Base-by-base conservation (phyloP, 1,140 invertebrate genomes). In the Mesaphorura yosii region DNA sequence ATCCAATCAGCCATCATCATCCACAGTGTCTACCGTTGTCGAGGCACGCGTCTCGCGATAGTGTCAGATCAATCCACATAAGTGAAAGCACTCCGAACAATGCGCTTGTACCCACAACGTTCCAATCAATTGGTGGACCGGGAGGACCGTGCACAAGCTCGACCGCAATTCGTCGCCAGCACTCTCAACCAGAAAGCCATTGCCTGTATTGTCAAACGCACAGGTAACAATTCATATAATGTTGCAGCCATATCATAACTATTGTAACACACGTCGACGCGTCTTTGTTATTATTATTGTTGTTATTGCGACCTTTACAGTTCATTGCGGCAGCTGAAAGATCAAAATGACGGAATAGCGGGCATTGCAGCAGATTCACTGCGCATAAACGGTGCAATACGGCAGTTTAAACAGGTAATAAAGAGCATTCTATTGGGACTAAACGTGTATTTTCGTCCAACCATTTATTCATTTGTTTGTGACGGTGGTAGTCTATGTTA, bases 291-390 rank as follows among this genome's bases (percentile, higher is more conserved):
- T 23, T 65, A 55, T 46, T 55, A 63, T n/a, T 58, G 53, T 44
- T 60, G 3, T 45, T 57, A 28, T 57, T 59, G 38, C n/a, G 57
- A 51, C 40, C 59, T 57, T 23, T 62, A 72, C 39, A 80, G 83
- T 64, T 90, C 86, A 1, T 70, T 89, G 65, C 80, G 86, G 63
- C 84, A 89, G 66, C 74, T 90, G 20, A 75, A 84, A 44, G 84
- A 86, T 72, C 80, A 81, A 20, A 78, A 79, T 29, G 86, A 90
- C 66, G 86, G 86, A 46, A 89, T 92, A 53, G 88, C 88, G n/a
- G 88, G 88, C 64, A 96, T 97, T 65, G 92, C 91, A 1, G 89
- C 89, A n/a, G 91, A 95, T 72, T 94, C 90, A 28, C 77, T 96
- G 63, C 77, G 92, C 57, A 89, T 96, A 71, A 96, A 95, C 74